Base-by-base conservation (phyloP, 2,797 vertebrate genomes). In the Cyprinella venusta region DNA sequence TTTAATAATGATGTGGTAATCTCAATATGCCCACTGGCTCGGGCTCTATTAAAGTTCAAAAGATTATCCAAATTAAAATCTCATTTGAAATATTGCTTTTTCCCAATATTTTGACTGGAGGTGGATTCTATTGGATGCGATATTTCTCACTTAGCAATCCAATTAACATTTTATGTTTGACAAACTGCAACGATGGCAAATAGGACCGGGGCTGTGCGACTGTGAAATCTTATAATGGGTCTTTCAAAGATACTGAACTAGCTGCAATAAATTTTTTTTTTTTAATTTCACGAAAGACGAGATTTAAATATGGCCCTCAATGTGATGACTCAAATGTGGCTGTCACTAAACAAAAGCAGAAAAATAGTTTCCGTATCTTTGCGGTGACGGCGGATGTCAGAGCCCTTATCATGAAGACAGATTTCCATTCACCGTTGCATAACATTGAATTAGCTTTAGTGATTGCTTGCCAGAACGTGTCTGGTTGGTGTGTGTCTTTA, bases 31-130 rank as follows among this genome's bases (percentile, higher is more conserved):
- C 93, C 92, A 92, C 91, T 90, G 93, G 93, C 94, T 94, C 91
- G 90, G 90, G 93, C 94, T 93, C 94, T 92, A 95, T 95, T 95
- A 94, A 94, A 94, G 93, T 94, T 94, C 93, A 94, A 95, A 95
- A 95, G 94, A 95, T 95, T 94, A 94, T 95, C 94, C 93, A 94
- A 95, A 95, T 95, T 90, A 95, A 94, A 95, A 95, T 95, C 94
- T 95, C 93, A 95, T 95, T 95, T 95, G 93, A 92, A 94, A 95
- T 95, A 95, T 95, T 95, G 94, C 94, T 92, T 95, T 95, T 92
- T 92, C 92, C 93, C 92, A 93, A 93, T 88, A 80, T 92, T 94
- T 92, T 92, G 92, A 93, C 93, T 94, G 89, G 91, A 93, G 92
- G 93, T 94, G 91, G 91, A 92, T 84, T 91, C 92, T 91, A 92